Conservation (phyloP, 2,113 vertebrate species). For the Erythrolamprus reginae region DNA sequence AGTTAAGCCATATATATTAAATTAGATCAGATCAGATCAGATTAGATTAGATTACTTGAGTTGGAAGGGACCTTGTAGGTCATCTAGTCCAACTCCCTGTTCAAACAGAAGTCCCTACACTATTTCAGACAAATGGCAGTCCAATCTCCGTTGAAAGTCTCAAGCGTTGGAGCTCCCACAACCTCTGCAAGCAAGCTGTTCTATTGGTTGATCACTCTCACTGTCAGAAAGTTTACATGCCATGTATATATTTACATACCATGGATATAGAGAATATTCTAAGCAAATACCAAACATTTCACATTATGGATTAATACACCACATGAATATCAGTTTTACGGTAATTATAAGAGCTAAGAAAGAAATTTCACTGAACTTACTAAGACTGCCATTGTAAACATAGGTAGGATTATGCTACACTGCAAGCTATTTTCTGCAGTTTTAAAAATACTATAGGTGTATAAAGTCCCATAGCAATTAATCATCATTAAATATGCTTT, state of each 20-base stretch:
- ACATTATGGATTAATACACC: not conserved
- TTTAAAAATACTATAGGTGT: not conserved
- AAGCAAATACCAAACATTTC: not conserved
- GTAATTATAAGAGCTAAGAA: not conserved
- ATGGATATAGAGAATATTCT: not conserved
- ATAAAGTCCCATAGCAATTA: not conserved
- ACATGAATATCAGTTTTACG: not conserved
- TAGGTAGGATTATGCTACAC: not conserved
- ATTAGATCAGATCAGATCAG: too few species aligned
- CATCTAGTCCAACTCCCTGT: too few species aligned
- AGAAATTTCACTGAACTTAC: not conserved
- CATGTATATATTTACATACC: not conserved
- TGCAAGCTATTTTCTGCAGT: not conserved
- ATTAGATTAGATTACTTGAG: too few species aligned
- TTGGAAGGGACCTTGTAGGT: too few species aligned
- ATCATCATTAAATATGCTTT: not conserved
- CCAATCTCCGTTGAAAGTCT: too few species aligned
- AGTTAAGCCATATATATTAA: not conserved
- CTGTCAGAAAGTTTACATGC: too few species aligned
- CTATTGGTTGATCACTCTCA: too few species aligned
- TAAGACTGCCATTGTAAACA: not conserved
- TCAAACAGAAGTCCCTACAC: too few species aligned
- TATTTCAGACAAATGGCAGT: too few species aligned
- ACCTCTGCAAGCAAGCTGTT: too few species aligned
- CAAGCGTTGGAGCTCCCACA: too few species aligned